Base-by-base conservation (phyloP, 2,888 invertebrate species). In the Sclerodermus sp. region DNA sequence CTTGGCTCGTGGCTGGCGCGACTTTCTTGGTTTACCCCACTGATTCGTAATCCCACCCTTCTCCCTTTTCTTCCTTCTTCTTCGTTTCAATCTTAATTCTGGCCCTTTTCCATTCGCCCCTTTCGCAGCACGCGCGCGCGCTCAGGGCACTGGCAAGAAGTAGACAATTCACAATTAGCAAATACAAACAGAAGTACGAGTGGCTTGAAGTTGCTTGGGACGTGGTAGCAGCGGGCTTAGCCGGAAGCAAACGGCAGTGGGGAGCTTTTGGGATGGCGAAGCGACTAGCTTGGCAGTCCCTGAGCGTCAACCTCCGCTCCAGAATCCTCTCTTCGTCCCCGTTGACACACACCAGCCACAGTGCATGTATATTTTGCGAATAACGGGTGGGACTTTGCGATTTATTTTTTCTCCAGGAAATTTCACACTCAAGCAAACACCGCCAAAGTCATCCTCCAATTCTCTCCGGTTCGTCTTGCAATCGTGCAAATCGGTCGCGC, bases 141-240 rank as follows among this genome's bases (percentile, higher is more conserved):
- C 55, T 47, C 59, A 53, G 55, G 53, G 54, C 62, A 67, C 60
- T 56, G 58, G 64, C 60, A 71, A 73, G 69, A 71, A 75, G 70
- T 71, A 76, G 77, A 77, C 76, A 76, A 77, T 77, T 77, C 74
- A 74, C 77, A 77, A 77, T 77, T 77, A 77, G 76, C 74, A 77
- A 77, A 77, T 72, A 75, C 76, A 77, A 77, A 76, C 74, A 71
- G 64, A 70, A 70, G 61, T 64, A 72, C 68, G 68, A 73, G 74
- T 66, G 69, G 68, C 66, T 71, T 74, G 67, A 70, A 73, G 71
- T 67, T 67, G 62, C 57, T 55, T 60, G 68, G 58, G 64, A 62
- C 59, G 61, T 55, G 63, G 60, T 64, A 57, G 58, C 58, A 67
- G 63, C 57, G 60, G 58, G 59, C 58, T 64, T 60, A 60, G 71